Percentiles rank a stretch among this genome's conserved stretches.
These are phyloP conservation scores for Leucoraja ocellata DNA, from an alignment of 2,797 vertebrate genomes.

Conservation along the genomic window DNA sequence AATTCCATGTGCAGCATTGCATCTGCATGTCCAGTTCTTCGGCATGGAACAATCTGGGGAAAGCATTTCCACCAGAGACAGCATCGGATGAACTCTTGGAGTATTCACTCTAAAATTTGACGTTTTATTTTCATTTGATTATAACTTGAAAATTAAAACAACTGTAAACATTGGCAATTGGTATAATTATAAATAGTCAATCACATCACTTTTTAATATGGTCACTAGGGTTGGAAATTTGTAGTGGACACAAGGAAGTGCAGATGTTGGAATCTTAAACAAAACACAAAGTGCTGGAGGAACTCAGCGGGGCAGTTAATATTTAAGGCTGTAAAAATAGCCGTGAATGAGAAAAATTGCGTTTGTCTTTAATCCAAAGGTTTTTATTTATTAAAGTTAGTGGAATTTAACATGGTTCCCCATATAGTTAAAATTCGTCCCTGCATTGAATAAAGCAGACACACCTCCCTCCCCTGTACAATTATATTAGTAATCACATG, in stretches of 20 bases:
- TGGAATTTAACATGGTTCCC: too few relatives aligned
- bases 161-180: background rate
- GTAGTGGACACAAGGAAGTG: too few relatives aligned
- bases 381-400: background rate
- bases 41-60: background rate
- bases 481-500: slow-evolving; percentile 62
- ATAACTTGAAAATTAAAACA: background rate
- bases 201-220: background rate
- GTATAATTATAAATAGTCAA: background rate
- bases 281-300: too few relatives aligned
- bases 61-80: background rate
- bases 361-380: background rate
- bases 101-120: background rate
- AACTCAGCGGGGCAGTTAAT: too few relatives aligned
- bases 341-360: background rate
- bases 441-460: slow-evolving; percentile 77
- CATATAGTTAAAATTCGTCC: background rate
- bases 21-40: background rate
- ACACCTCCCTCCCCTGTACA: slow-evolving; percentile 78
- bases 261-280: too few relatives aligned
- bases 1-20: too few relatives aligned
- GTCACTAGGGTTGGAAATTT: background rate
- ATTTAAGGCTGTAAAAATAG: background rate
- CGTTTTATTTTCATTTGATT: background rate
- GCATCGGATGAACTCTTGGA: background rate